Evolutionary conservation across 1,140 invertebrate species (phyloP).

Genomic region (Copidosoma floridanum): DNA sequence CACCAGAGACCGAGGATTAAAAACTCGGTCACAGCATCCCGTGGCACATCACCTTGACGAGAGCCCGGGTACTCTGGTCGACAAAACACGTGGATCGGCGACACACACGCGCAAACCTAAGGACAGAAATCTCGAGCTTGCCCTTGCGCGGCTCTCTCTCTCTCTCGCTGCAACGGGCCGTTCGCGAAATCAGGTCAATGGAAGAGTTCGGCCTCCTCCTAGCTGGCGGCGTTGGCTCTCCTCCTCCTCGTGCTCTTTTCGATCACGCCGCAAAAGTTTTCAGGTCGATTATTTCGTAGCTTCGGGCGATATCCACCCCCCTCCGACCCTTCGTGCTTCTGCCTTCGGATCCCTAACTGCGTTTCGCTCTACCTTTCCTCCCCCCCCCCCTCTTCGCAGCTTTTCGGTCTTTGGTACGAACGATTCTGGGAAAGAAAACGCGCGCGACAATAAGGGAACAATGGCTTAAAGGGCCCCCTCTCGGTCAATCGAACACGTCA

Average conservation of each 20-base stretch:
- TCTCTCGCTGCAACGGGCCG: no score
- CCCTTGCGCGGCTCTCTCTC: conserved; percentile 7
- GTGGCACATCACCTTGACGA: no score
- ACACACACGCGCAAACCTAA: conserved; percentile 3
- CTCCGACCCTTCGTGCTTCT: no score
- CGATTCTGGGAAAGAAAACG: conserved; percentile 32
- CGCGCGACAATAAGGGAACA: no score
- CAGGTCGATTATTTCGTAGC: conserved; percentile 27
- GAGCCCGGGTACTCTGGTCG: no score
- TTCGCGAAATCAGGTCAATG: conserved; percentile 25
- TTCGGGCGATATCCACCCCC: conserved; percentile 14
- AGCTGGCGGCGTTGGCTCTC: conserved; percentile 10
- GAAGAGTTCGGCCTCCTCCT: conserved; percentile 4
- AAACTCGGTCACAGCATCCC: no score
- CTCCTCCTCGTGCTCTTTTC: conserved; percentile 12
- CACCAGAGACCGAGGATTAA: no score
- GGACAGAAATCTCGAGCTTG: conserved; percentile 19
- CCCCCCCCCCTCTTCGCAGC: not conserved
- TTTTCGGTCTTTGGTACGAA: conserved; percentile 27
- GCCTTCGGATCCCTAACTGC: conserved; percentile 3
- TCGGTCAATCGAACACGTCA: no score
- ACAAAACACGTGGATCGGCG: no score
- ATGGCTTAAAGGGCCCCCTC: no score
- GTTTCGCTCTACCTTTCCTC: not conserved
- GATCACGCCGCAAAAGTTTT: conserved; percentile 24